Conservation (phyloP, 2,113 vertebrate species). For the Choloepus hoffmanni region DNA sequence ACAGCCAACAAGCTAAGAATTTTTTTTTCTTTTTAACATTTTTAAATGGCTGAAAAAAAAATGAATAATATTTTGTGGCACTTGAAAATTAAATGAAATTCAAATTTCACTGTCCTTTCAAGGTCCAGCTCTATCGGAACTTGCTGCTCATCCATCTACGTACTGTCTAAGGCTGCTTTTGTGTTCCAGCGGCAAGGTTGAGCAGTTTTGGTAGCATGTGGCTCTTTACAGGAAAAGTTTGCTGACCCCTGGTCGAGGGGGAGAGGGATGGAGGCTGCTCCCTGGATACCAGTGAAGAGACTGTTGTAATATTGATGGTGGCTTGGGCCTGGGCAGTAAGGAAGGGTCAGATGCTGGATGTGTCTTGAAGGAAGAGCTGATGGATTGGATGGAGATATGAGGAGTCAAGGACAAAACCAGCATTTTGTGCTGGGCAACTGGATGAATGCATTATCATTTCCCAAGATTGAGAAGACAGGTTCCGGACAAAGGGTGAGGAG, state of each 20-base stretch:
- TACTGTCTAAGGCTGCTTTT: background rate
- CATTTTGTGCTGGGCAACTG: background rate
- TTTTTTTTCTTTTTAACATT: background rate
- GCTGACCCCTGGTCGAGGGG: background rate
- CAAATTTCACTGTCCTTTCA: background rate
- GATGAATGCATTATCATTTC: background rate
- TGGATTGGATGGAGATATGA: fast-evolving
- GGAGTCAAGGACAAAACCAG: fast-evolving
- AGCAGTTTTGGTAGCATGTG: background rate
- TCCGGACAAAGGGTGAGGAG: background rate
- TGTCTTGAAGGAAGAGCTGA: background rate
- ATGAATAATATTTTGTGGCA: background rate
- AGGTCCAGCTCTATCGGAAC: background rate
- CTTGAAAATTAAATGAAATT: background rate
- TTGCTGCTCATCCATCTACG: background rate
- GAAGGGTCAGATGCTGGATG: background rate
- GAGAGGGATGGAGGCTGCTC: background rate
- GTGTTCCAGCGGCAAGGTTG: background rate
- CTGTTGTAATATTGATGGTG: background rate
- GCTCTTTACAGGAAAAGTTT: background rate
- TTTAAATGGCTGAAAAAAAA: background rate
- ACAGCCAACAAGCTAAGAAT: background rate
- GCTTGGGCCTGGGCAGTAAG: background rate
- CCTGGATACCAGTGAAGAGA: background rate
- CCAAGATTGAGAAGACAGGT: background rate